Conservation (phyloP, 2,888 invertebrate genomes). For the Exocentrus adspersus region DNA sequence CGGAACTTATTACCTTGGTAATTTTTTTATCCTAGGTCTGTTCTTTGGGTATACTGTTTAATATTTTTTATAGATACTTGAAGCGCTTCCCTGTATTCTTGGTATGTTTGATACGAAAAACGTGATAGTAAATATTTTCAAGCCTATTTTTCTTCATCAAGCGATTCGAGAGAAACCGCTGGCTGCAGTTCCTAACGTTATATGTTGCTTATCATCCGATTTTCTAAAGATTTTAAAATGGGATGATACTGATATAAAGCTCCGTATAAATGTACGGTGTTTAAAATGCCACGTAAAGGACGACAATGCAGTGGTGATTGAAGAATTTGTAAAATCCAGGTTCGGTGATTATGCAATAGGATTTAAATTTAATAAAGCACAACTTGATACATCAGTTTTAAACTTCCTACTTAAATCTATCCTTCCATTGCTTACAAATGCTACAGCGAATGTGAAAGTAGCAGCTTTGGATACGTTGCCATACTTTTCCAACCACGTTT, state of each 20-base stretch:
- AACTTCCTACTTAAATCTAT: conserved; percentile 53
- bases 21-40: too few species aligned
- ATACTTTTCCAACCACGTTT: conserved; percentile 62
- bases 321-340: conserved; percentile 19
- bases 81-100: conserved; percentile 45
- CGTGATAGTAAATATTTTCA: conserved; percentile 39
- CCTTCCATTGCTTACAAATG: conserved; percentile 41
- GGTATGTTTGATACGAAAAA: conserved; percentile 45
- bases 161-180: conserved; percentile 38
- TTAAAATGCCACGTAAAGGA: conserved; percentile 51
- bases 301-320: conserved; percentile 10
- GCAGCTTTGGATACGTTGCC: conserved; percentile 59
- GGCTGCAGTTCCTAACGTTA: conserved; percentile 44
- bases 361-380: conserved; percentile 43
- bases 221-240: conserved; percentile 45
- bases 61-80: conserved; percentile 46
- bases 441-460: conserved; percentile 54
- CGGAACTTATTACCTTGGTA: conserved; percentile 39
- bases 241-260: conserved; percentile 27
- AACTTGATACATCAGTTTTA: conserved; percentile 45
- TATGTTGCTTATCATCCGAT: conserved; percentile 51
- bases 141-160: conserved; percentile 31
- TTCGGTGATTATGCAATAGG: conserved; percentile 23
- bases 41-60: too few species aligned
- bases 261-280: conserved; percentile 41